These are phyloP conservation scores for Periophthalmus magnuspinnatus DNA, from an alignment of 2,797 vertebrate genomes.

Conservation along the genomic window DNA sequence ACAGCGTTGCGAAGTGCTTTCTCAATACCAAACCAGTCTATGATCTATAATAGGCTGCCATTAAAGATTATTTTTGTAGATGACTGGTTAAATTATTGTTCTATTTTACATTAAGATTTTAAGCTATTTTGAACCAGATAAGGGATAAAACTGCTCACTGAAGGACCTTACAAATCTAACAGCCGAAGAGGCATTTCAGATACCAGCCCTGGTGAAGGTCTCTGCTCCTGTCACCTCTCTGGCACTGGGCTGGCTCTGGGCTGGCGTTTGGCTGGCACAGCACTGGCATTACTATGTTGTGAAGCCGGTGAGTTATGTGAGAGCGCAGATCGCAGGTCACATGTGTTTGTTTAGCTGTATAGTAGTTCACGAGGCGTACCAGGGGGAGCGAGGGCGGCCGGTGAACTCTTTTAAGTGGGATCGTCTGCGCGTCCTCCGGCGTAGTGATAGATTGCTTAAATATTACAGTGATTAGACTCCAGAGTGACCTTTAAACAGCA, in stretches of 20 bases:
- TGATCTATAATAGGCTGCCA: too few species aligned
- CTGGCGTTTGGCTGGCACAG: conserved; percentile 41
- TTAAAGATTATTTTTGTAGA: too few species aligned
- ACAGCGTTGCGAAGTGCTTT: too few species aligned
- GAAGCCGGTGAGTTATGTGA: conserved; percentile 56
- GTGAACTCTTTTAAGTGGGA: conserved; percentile 18
- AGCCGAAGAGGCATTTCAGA: conserved; percentile 54
- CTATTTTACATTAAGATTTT: too few species aligned
- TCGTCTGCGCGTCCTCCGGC: conserved; percentile 9
- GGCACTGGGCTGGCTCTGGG: conserved; percentile 45
- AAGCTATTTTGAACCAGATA: too few species aligned
- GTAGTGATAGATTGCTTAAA: conserved; percentile 4
- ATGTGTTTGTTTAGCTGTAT: conserved; percentile 55
- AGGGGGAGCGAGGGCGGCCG: not conserved
- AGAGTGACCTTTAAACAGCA: conserved; percentile 8
- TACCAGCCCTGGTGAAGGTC: conserved; percentile 51
- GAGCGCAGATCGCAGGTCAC: conserved; percentile 49
- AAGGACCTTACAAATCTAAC: conserved; percentile 33
- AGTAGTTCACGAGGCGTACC: conserved; percentile 14
- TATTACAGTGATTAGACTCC: conserved; percentile 13
- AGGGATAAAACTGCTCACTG: too few species aligned
- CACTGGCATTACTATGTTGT: conserved; percentile 47
- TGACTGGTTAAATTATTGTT: too few species aligned
- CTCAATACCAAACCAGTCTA: too few species aligned
- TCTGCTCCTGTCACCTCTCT: conserved; percentile 37